phyloP scores from a whole-genome alignment of 2,113 vertebrate species.

The Lampris incognitus region DNA sequence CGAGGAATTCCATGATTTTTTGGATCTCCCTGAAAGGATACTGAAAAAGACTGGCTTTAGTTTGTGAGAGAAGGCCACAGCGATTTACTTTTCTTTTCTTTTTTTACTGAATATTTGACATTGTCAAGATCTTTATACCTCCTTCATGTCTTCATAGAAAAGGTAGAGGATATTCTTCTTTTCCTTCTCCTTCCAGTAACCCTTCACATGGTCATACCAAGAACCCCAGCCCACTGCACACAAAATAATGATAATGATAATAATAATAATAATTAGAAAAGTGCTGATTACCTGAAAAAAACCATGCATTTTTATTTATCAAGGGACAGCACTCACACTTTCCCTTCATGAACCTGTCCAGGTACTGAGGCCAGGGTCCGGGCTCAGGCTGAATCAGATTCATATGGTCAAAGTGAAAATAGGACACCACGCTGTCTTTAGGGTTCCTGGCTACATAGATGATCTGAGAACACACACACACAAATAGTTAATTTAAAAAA shows the following conservation, averaged over 20 bases:
- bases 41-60: constrained; percentile 20
- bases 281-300: no score
- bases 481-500: not conserved
- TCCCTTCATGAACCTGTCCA: constrained; percentile 78
- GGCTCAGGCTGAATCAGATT: constrained; percentile 71
- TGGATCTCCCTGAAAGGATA: constrained; percentile 55
- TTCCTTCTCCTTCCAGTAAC: constrained; percentile 79
- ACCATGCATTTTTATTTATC: not conserved
- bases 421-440: constrained; percentile 84
- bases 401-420: constrained; percentile 82
- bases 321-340: constrained; percentile 61
- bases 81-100: no score
- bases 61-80: no score
- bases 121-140: constrained; percentile 65
- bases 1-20: constrained; percentile 54
- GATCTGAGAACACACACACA: constrained; percentile 63
- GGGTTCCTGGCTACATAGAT: constrained; percentile 83
- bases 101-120: no score
- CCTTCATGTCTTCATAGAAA: constrained; percentile 84
- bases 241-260: not conserved
- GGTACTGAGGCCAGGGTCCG: constrained; percentile 74
- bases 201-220: constrained; percentile 83
- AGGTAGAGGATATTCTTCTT: constrained; percentile 80
- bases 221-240: constrained; percentile 79
- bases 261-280: not conserved